Percentiles rank a stretch among this genome's conserved stretches.
Evolutionary conservation across 2,113 vertebrate species (phyloP).

Genomic region (Nyctibius bracteatus): DNA sequence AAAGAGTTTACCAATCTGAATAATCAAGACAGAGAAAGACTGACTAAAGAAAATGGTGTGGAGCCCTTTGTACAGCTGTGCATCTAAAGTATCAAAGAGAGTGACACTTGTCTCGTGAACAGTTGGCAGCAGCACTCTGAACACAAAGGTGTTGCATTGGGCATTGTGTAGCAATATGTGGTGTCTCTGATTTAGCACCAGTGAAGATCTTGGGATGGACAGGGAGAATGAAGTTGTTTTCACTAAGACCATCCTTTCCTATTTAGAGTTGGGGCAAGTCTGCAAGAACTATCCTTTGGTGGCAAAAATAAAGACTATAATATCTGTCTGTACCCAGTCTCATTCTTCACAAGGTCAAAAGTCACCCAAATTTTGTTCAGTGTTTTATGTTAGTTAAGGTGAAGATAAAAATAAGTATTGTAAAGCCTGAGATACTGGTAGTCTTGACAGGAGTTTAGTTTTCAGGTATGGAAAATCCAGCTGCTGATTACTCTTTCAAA

Average conservation of each 20-base stretch:
- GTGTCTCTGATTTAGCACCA: background rate
- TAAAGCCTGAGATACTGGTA: background rate
- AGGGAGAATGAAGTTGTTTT: background rate
- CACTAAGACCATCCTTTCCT: background rate
- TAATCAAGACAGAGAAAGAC: background rate
- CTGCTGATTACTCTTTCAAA: background rate
- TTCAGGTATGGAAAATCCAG: background rate
- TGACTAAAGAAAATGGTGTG: background rate
- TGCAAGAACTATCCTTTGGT: background rate
- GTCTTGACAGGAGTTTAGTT: background rate
- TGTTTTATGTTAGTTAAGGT: background rate
- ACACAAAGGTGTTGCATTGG: background rate
- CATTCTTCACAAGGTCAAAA: background rate
- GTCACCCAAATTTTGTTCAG: background rate
- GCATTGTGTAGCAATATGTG: background rate
- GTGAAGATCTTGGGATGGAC: background rate
- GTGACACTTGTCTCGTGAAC: background rate
- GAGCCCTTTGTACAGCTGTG: background rate
- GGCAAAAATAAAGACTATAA: background rate
- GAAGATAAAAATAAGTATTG: background rate
- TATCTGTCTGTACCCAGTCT: background rate
- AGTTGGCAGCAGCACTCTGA: background rate
- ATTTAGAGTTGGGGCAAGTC: background rate
- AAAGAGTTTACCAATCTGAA: background rate
- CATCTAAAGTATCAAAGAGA: background rate